Percentiles rank a stretch among this genome's conserved stretches.
Evolutionary conservation across 1,140 invertebrate species (phyloP).

Genomic region (Ceratosolen solmsi): DNA sequence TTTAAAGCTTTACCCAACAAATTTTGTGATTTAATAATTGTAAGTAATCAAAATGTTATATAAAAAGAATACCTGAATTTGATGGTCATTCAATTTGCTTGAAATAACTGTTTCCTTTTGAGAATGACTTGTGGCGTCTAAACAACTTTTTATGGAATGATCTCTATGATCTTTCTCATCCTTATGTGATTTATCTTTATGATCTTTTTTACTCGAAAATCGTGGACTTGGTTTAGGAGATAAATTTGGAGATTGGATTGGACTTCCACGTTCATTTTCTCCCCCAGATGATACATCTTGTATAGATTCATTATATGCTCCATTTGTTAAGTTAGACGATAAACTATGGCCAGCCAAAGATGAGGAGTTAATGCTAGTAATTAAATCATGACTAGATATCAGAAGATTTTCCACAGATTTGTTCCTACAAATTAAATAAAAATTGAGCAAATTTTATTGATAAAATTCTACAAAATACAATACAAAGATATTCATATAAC

Average conservation of each 20-base stretch:
- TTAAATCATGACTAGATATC: conserved; percentile 78
- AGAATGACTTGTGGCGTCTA: conserved; percentile 49
- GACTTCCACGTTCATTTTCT: conserved; percentile 72
- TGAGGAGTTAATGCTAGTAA: conserved; percentile 71
- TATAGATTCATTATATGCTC: conserved; percentile 56
- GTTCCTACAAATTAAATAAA: conserved; percentile 72
- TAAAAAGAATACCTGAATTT: conserved; percentile 58
- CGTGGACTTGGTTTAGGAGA: conserved; percentile 71
- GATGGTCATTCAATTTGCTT: conserved; percentile 62
- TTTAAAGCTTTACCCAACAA: too few species aligned
- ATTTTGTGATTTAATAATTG: not conserved
- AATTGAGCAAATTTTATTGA: too few species aligned
- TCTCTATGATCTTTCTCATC: conserved; percentile 55
- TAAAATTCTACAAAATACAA: too few species aligned
- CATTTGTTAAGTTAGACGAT: conserved; percentile 60
- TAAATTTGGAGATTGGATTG: conserved; percentile 73
- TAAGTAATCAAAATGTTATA: conserved; percentile 25
- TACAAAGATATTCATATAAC: too few species aligned
- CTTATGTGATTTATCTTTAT: conserved; percentile 52
- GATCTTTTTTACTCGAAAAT: conserved; percentile 70
- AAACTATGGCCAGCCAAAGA: conserved; percentile 60
- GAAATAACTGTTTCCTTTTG: conserved; percentile 55
- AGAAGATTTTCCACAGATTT: conserved; percentile 80
- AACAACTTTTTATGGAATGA: conserved; percentile 57
- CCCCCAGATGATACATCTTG: conserved; percentile 58